Base-by-base conservation (phyloP, 2,888 invertebrate species). In the Cyrtodaria siliqua region DNA sequence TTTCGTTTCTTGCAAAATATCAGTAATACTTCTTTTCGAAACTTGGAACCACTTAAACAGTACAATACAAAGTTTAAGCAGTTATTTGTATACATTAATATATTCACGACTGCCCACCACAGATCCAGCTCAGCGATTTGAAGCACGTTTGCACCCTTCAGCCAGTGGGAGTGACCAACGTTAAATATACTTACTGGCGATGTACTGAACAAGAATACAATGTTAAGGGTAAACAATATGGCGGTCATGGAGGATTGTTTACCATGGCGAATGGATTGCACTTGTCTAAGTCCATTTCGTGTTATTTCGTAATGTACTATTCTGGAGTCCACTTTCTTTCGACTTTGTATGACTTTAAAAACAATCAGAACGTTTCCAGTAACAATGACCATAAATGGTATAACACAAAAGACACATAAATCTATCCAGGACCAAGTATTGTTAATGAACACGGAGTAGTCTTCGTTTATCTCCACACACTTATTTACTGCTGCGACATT, bases 391-490 rank as follows among this genome's bases (percentile, higher is more conserved):
- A 74, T 9, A 23, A 86, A 87, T 0, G 91, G 91, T 16, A 90
- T 56, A 9, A 87, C 56, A 55, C 84, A 86, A 71, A 84, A 89
- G 8, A 83, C 68, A 47, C 81, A 73, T n/a, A 89, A 73, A 75
- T 91, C 91, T 27, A 91, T 83, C 87, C 88, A 90, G 6, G 88
- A 86, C 89, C 90, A 91, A 14, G 79, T 59, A 2, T 72, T 18
- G 16, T 23, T 26, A 29, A 69, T 62, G 63, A 88, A 89, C 1
- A 61, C 0, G 0, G 23, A 8, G 62, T 88, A 89, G 0, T 59
- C 68, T 0, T 63, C 20, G 38, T 63, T 27, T 4, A 81, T 38
- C 27, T 53, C 70, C 0, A 8, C 9, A 64, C 89, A 87, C 38
- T 68, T 69, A 2, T 16, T 6, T 2, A 69, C n/a, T 2, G 38